phyloP scores from a whole-genome alignment of 2,113 vertebrate genomes.

The Tychaedon coryphoeus region DNA sequence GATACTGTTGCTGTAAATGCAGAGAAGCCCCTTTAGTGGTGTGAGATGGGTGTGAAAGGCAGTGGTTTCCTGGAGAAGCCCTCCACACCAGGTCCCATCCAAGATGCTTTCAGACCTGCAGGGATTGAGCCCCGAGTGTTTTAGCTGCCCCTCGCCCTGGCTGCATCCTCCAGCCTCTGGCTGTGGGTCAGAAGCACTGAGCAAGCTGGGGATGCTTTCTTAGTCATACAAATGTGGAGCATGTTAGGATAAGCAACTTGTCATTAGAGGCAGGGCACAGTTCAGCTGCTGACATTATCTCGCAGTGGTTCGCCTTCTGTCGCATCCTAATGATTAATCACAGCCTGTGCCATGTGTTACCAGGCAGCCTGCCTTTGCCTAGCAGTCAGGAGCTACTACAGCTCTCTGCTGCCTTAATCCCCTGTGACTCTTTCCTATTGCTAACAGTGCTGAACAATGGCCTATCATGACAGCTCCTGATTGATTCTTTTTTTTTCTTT shows the following conservation, averaged over 20 bases:
- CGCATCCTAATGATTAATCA: slow-evolving; percentile 48
- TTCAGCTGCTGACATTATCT: slow-evolving; percentile 26
- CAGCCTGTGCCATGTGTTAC: slow-evolving; percentile 39
- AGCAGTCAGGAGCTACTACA: not conserved
- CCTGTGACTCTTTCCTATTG: slow-evolving; percentile 25
- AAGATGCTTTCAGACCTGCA: not conserved
- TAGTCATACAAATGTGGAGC: not conserved
- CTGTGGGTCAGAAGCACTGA: not conserved
- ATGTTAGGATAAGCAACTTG: not conserved
- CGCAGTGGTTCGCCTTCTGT: slow-evolving; percentile 6
- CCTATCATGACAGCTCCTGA: slow-evolving; percentile 8
- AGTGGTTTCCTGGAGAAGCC: not conserved
- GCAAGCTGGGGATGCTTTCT: not conserved
- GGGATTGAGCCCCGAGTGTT: rapidly evolving
- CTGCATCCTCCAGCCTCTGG: not conserved
- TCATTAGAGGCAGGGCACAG: slow-evolving; percentile 32
- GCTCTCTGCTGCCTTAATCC: slow-evolving; percentile 20
- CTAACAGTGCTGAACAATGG: slow-evolving; percentile 46
- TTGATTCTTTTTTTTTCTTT: not conserved
- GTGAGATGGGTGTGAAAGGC: not conserved
- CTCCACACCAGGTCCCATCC: not conserved
- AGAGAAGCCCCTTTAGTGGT: not conserved
- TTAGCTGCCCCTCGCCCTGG: not conserved
- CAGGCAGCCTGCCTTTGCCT: slow-evolving; percentile 50
- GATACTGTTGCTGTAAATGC: not conserved